phyloP scores from a whole-genome alignment of 1,140 invertebrate genomes.

The Drosophila triauraria region DNA sequence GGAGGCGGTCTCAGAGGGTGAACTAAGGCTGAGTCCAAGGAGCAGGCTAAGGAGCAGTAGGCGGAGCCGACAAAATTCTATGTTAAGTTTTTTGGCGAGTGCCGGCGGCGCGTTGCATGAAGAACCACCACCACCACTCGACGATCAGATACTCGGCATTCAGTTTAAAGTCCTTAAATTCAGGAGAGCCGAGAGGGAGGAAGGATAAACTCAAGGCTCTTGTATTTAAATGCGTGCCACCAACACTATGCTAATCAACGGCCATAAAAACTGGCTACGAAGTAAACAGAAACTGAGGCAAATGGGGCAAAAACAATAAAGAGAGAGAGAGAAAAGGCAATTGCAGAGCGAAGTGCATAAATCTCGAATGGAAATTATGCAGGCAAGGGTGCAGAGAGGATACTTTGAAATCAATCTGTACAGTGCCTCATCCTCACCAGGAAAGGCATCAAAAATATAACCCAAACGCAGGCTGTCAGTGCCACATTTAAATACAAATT shows the following conservation, averaged over 20 bases:
- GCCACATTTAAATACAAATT: slow-evolving; percentile 55
- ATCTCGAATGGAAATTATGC: slow-evolving; percentile 33
- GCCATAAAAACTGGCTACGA: slow-evolving; percentile 12
- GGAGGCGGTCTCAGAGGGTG: background rate
- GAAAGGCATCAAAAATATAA: no score
- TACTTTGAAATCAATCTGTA: slow-evolving; percentile 21
- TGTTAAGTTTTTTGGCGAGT: slow-evolving; percentile 57
- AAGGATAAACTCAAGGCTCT: slow-evolving; percentile 2
- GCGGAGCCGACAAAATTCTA: slow-evolving; percentile 46
- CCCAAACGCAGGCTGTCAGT: slow-evolving; percentile 7
- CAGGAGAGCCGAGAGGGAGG: no score
- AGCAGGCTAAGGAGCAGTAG: no score
- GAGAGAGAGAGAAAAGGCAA: background rate
- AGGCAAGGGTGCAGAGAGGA: background rate
- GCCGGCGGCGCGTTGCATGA: slow-evolving; percentile 20
- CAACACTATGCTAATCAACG: slow-evolving; percentile 37
- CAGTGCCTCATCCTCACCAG: background rate
- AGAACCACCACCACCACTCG: background rate
- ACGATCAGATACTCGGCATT: background rate
- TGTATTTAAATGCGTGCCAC: slow-evolving; percentile 22
- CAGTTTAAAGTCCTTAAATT: slow-evolving; percentile 2
- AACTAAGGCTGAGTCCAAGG: slow-evolving; percentile 1
- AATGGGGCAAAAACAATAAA: background rate
- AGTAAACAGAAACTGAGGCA: slow-evolving; percentile 11
- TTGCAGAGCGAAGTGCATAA: slow-evolving; percentile 31